Base-by-base conservation (phyloP, 2,888 invertebrate species). In the Ophion obscuratus region DNA sequence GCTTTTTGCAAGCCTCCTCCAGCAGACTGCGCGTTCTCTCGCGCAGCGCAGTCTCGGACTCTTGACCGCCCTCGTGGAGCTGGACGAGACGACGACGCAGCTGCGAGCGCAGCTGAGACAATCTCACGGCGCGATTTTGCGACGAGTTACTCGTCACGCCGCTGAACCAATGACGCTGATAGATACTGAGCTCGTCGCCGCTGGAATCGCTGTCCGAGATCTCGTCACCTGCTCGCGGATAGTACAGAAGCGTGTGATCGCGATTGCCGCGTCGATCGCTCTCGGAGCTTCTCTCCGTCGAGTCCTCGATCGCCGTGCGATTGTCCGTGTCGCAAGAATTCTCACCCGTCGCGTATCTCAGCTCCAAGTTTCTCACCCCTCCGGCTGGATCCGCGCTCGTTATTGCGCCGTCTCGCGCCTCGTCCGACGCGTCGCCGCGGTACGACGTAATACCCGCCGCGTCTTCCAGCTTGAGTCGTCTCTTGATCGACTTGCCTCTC, bases 51-150 rank as follows among this genome's bases (percentile, higher is more conserved):
- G 74, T 77, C 78, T 93, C 92, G 1, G 93, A 91, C 36, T 93
- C 92, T 44, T 85, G 87, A 9, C 92, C 94, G 67, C 93, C 92
- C 67, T 91, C 92, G 81, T 92, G 92, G 17, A 94, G 88, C 80
- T 95, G 95, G 27, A 94, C 93, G 77, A 95, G 94, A 89, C 95
- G 94, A 36, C 95, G 92, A 11, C 95, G 94, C 40, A 95, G 88
- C 87, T 95, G 95, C 6, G 93, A 92, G 4, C 93, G 92, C 11
- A 94, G 79, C 75, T 93, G 94, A 1, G 93, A 91, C 9, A 94
- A 88, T 24, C 94, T 90, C 14, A 92, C 90, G 2, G 94, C 92
- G 53, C 94, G 91, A 76, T 90, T 92, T 10, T 91, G 76, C 17
- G 91, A 88, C 17, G 92, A 88, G 62, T 87, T 53, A 4, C 83